Evolutionary conservation across 1,140 invertebrate species (phyloP).

Genomic region (Trichonephila clavipes): DNA sequence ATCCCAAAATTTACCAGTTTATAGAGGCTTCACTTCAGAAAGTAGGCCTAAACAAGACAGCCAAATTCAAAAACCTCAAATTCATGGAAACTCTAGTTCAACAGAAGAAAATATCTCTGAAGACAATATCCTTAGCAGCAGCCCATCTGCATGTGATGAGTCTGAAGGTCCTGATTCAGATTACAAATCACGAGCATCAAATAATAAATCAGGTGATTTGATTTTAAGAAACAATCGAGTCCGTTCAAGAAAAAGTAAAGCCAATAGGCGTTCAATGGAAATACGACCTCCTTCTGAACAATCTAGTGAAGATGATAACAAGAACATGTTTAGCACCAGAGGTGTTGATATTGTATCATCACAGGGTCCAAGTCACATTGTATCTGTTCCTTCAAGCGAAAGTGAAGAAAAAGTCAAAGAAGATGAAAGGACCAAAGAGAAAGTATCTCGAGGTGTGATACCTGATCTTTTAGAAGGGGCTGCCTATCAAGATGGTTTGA

Average conservation of each 20-base stretch:
- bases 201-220: not conserved
- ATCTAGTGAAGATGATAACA: slow-evolving; percentile 74
- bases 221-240: slow-evolving; percentile 48
- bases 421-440: slow-evolving; percentile 77
- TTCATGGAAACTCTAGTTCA: slow-evolving; percentile 62
- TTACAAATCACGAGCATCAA: not conserved
- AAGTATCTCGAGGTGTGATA: slow-evolving; percentile 67
- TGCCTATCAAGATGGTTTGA: slow-evolving; percentile 56
- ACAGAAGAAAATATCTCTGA: slow-evolving; percentile 69
- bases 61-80: not conserved
- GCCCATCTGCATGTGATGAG: slow-evolving; percentile 71
- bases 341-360: not conserved
- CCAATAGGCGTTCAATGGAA: slow-evolving; percentile 63
- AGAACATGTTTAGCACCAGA: slow-evolving; percentile 44
- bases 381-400: slow-evolving; percentile 58
- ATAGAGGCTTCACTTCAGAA: slow-evolving; percentile 14
- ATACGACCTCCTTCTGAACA: slow-evolving; percentile 67
- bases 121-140: slow-evolving; percentile 71
- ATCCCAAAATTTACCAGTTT: slow-evolving; percentile 67
- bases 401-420: slow-evolving; percentile 76
- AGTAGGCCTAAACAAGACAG: not conserved
- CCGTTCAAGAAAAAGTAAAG: slow-evolving; percentile 62
- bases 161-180: slow-evolving; percentile 67
- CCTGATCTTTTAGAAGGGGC: slow-evolving; percentile 72
- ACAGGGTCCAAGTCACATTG: not conserved